Conservation (phyloP, 2,113 vertebrate species). For the Lethenteron camtschaticum region DNA sequence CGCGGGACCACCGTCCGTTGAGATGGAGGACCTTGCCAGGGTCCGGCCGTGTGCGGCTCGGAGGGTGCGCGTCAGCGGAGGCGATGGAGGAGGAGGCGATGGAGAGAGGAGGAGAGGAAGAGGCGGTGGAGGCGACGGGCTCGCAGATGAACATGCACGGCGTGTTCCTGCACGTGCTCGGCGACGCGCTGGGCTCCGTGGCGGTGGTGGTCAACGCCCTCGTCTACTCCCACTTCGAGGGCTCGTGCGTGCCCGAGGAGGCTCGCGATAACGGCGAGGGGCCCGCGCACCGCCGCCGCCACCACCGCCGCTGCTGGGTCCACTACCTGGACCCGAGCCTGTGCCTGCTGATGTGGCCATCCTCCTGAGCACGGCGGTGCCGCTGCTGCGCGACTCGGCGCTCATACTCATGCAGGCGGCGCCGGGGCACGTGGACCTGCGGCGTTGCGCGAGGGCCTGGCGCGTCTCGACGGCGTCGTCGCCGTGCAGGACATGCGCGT, state of each 20-base stretch:
- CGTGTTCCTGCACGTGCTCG: constrained; percentile 5
- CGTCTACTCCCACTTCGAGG: not conserved
- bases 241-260: too few relatives aligned
- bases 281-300: not conserved
- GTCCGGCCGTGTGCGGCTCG: too few relatives aligned
- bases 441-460: not conserved
- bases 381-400: constrained; percentile 2
- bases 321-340: not conserved
- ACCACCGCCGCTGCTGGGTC: not conserved
- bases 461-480: not conserved
- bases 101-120: not conserved
- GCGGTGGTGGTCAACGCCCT: not conserved
- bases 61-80: too few relatives aligned
- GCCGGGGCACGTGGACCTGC: not conserved
- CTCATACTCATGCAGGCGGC: constrained; percentile 2
- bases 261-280: too few relatives aligned
- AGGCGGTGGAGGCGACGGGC: not conserved
- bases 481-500: constrained; percentile 3
- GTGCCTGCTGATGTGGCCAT: constrained; percentile 1
- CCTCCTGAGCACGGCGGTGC: constrained; percentile 1
- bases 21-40: too few relatives aligned
- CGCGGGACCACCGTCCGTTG: too few relatives aligned
- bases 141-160: constrained; percentile 1
- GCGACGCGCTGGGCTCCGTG: constrained; percentile 1
- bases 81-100: too few relatives aligned